These are phyloP conservation scores for Diacarnus erythraeanus DNA, from an alignment of 37 sponge, comb jelly and placozoan species.

Conservation along the genomic window DNA sequence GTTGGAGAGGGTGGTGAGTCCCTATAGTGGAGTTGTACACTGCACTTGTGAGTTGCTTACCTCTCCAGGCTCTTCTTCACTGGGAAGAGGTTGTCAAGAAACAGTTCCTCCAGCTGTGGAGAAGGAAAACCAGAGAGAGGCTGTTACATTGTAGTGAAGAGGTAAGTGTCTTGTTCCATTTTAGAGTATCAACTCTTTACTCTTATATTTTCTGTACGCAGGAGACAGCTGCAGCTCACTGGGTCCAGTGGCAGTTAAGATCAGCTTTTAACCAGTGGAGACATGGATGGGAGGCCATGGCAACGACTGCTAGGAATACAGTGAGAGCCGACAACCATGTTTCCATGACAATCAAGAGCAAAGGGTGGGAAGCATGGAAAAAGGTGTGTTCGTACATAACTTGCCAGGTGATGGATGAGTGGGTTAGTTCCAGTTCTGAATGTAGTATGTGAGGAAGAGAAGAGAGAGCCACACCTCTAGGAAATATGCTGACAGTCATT, in stretches of 20 bases:
- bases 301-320: neutral
- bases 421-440: neutral
- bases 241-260: neutral
- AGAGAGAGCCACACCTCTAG: neutral
- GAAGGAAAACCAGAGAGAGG: neutral
- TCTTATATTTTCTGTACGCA: neutral
- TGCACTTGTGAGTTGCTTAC: neutral
- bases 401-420: neutral
- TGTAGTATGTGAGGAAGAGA: slow-evolving; percentile 25
- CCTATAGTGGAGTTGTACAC: neutral
- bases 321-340: neutral
- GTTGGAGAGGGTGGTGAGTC: slow-evolving; percentile 55
- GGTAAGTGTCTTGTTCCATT: neutral
- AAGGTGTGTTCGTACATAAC: slow-evolving; percentile 27
- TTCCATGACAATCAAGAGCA: neutral
- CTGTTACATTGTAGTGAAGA: slow-evolving; percentile 16
- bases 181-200: neutral
- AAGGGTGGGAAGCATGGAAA: slow-evolving; percentile 37
- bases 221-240: slow-evolving; percentile 33
- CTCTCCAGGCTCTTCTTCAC: slow-evolving; percentile 54
- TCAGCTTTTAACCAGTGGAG: slow-evolving; percentile 9
- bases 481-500: neutral
- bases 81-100: slow-evolving; percentile 44
- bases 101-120: slow-evolving; percentile 16
- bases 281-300: neutral